A percentile compares a stretch with the other conserved stretches of the same genome.
phyloP scores from a whole-genome alignment of 2,888 invertebrate species.

The Liposcelis brunnea region DNA sequence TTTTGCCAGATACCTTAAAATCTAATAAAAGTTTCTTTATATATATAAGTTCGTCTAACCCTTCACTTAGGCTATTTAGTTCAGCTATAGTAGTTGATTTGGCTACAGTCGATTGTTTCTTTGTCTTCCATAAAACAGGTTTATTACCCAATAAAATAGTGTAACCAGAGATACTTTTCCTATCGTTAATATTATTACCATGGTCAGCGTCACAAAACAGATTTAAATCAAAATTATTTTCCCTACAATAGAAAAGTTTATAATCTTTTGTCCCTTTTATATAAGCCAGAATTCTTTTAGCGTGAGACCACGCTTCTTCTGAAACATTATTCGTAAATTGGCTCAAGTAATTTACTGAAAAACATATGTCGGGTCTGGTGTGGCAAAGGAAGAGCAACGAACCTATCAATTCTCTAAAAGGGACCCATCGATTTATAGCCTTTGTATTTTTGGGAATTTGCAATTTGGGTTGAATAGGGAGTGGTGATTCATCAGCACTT shows the following conservation, averaged over 20 bases:
- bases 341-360: slow-evolving; percentile 13
- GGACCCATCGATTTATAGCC: too few relatives aligned
- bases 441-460: too few relatives aligned
- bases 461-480: too few relatives aligned
- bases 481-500: too few relatives aligned
- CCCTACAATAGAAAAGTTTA: not conserved
- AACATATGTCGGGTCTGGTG: slow-evolving; percentile 13
- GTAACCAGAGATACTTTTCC: slow-evolving; percentile 13
- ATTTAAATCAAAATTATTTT: not conserved
- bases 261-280: slow-evolving; percentile 4
- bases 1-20: too few relatives aligned
- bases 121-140: too few relatives aligned
- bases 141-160: not conserved
- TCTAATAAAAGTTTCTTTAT: too few relatives aligned
- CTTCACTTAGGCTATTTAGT: too few relatives aligned
- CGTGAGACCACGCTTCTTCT: slow-evolving; percentile 9
- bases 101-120: too few relatives aligned
- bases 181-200: slow-evolving; percentile 13
- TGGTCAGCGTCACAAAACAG: slow-evolving; percentile 14
- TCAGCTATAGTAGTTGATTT: too few relatives aligned
- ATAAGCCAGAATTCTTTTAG: slow-evolving; percentile 5
- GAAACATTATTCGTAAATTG: slow-evolving; percentile 10
- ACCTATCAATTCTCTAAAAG: slow-evolving; percentile 12
- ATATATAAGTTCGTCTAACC: too few relatives aligned
- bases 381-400: slow-evolving; percentile 14